Evolutionary conservation across 2,797 vertebrate genomes (phyloP).

Genomic region (Mionectes olivaceus): DNA sequence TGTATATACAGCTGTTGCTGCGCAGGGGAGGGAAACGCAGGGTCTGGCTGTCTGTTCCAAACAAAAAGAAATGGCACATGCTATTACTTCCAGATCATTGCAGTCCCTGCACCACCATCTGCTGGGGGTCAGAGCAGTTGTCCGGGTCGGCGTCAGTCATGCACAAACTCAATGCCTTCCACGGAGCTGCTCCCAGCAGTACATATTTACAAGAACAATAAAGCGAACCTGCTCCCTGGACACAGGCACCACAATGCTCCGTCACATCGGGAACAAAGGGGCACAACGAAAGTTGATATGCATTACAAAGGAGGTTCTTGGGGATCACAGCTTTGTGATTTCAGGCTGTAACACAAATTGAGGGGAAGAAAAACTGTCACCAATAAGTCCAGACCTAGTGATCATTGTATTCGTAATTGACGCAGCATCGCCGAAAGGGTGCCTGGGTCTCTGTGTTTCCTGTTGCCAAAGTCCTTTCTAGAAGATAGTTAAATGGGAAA

Average conservation of each 20-base stretch:
- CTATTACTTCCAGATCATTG: slow-evolving; percentile 91
- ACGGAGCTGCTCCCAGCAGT: slow-evolving; percentile 79
- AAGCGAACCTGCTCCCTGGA: slow-evolving; percentile 83
- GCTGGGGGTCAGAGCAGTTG: slow-evolving; percentile 89
- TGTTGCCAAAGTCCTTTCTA: background rate
- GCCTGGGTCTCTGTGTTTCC: background rate
- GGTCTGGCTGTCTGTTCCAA: slow-evolving; percentile 79
- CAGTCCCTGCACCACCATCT: slow-evolving; percentile 89
- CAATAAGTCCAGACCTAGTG: slow-evolving; percentile 35
- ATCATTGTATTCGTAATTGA: slow-evolving; percentile 20
- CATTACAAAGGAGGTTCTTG: slow-evolving; percentile 85
- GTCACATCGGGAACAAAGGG: slow-evolving; percentile 80
- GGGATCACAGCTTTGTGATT: slow-evolving; percentile 59
- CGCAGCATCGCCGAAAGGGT: background rate
- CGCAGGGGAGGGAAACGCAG: slow-evolving; percentile 54
- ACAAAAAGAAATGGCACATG: slow-evolving; percentile 92
- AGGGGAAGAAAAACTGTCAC: slow-evolving; percentile 47
- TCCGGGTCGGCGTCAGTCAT: slow-evolving; percentile 84
- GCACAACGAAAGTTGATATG: slow-evolving; percentile 84
- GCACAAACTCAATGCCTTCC: slow-evolving; percentile 76
- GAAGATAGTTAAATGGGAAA: background rate
- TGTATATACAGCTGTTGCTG: slow-evolving; percentile 77
- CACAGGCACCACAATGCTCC: slow-evolving; percentile 79
- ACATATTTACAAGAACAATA: slow-evolving; percentile 87
- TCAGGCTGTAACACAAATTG: slow-evolving; percentile 46